Evolutionary conservation across 2,797 vertebrate genomes (phyloP).

Genomic region (Anguilla marmorata): DNA sequence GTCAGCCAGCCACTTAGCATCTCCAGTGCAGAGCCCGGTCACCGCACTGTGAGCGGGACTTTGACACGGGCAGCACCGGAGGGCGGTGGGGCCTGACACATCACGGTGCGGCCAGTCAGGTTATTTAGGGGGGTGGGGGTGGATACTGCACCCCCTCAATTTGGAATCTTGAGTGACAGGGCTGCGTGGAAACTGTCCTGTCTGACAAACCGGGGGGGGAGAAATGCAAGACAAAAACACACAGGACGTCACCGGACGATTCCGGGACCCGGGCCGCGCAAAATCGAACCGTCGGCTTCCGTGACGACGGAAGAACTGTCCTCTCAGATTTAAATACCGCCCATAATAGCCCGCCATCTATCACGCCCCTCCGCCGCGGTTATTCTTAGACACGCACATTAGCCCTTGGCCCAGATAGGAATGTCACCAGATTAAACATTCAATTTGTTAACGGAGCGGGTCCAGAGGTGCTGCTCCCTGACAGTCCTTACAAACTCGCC

Average conservation of each 20-base stretch:
- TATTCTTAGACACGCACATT: slow-evolving; percentile 68
- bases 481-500: slow-evolving; percentile 63
- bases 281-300: slow-evolving; percentile 57
- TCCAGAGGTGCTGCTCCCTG: slow-evolving; percentile 59
- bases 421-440: slow-evolving; percentile 69
- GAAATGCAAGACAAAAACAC: neutral
- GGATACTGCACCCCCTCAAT: neutral
- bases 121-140: neutral
- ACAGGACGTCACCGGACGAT: slow-evolving; percentile 47
- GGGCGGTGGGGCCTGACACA: neutral
- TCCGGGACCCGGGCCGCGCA: slow-evolving; percentile 40
- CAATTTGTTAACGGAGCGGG: slow-evolving; percentile 62
- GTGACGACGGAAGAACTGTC: slow-evolving; percentile 53
- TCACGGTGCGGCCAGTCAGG: neutral
- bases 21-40: neutral
- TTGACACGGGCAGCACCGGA: neutral
- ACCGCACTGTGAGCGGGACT: neutral
- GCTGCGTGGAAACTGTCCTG: neutral
- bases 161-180: neutral
- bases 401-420: slow-evolving; percentile 71
- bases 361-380: slow-evolving; percentile 51
- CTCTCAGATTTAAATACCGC: slow-evolving; percentile 62
- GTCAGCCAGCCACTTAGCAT: slow-evolving; percentile 4
- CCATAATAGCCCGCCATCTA: slow-evolving; percentile 64
- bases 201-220: neutral